Base-by-base conservation (phyloP, 2,888 invertebrate species). In the Nasonia oneida region DNA sequence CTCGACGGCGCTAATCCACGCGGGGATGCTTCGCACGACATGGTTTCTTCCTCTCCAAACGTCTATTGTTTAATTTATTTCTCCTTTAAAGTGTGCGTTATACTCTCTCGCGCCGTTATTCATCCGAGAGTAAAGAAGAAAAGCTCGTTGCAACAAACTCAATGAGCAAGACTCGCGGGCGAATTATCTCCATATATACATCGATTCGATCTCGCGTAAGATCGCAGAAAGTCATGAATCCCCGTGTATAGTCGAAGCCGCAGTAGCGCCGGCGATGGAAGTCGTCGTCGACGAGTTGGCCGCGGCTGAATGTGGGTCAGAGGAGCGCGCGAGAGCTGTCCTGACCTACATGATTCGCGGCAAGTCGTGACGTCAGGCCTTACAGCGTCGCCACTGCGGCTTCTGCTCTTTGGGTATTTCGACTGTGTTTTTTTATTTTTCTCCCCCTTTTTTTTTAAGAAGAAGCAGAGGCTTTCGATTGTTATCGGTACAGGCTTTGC, bases 331-430 rank as follows among this genome's bases (percentile, higher is more conserved):
- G 33, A 39, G 37, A 70, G 83, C 42, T 73, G 80, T 84, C 80
- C 80, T 84, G 84, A 84, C 84, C 84, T 84, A 84, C 80, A 80
- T 84, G 80, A 47, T 29, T 67, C 23, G 50, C 47, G 61, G 15
- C 18, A 74, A 23, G 33, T 33, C 3, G 71, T 77, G 77, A 70
- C 53, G 83, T 83, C 81, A 75, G 42, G 18, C 8, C 37, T 57
- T n/a, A 33, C 79, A 73, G 42, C 73, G 42, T 47, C 42, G 42
- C 47, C 12, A 14, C 42, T 42, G 42, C n/a, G 47, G 14, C 57
- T 61, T n/a, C n/a, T n/a, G 57, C 57, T 61, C 57, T 61, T n/a
- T n/a, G n/a, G 57, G 8, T 61, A 29, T 29, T 14, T 33, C 67
- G 4, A 64, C 67, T 33, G 67, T 15, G 15, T 53, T 18, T 61